These are phyloP conservation scores for Gallinago paraguaiae DNA, from an alignment of 2,113 vertebrate genomes.

Conservation along the genomic window DNA sequence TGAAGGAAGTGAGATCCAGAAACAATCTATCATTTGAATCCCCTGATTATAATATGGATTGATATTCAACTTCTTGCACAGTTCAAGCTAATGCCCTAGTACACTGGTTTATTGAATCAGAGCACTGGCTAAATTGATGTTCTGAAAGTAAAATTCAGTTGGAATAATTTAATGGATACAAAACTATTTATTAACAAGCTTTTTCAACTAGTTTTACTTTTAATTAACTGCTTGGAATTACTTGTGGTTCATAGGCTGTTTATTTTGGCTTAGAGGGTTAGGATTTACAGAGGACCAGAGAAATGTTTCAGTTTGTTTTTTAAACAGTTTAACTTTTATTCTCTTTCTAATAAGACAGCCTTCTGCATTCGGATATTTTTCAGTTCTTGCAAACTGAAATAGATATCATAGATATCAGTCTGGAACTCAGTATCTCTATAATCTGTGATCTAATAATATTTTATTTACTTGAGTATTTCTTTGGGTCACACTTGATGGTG, in stretches of 20 bases:
- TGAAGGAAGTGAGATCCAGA: constrained; percentile 69
- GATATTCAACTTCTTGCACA: constrained; percentile 63
- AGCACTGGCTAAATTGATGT: constrained; percentile 46
- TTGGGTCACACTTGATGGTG: background rate
- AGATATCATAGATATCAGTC: background rate
- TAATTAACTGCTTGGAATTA: background rate
- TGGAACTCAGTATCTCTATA: background rate
- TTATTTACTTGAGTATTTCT: background rate
- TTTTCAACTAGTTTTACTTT: background rate
- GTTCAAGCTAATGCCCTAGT: constrained; percentile 57
- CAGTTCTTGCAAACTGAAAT: background rate
- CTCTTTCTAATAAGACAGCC: background rate
- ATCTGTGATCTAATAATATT: background rate
- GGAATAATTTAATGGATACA: constrained; percentile 40
- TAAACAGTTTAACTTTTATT: background rate
- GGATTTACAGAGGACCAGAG: background rate
- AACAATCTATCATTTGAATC: constrained; percentile 72
- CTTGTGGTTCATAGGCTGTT: background rate
- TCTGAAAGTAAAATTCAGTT: constrained; percentile 57
- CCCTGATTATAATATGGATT: constrained; percentile 68
- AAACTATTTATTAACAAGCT: background rate
- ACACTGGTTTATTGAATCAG: constrained; percentile 66
- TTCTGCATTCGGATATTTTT: background rate
- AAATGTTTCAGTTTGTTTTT: background rate
- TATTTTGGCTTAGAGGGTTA: background rate